phyloP scores from a whole-genome alignment of 2,797 vertebrate genomes.

The Melanotaenia trifasciata region DNA sequence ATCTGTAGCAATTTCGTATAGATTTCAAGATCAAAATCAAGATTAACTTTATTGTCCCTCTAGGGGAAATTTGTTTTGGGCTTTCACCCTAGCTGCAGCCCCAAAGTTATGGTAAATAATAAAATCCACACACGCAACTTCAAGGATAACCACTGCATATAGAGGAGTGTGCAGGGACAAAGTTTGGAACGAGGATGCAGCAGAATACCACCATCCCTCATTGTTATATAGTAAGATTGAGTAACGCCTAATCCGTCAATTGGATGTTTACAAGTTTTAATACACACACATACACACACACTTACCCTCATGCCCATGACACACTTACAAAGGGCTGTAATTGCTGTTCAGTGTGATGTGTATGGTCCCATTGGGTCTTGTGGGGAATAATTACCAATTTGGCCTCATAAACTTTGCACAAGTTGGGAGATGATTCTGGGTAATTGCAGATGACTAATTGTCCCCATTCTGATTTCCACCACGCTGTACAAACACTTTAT shows the following conservation, averaged over 20 bases:
- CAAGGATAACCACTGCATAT: constrained; percentile 13
- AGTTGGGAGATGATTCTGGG: constrained; percentile 67
- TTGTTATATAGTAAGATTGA: constrained; percentile 37
- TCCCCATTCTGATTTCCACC: constrained; percentile 66
- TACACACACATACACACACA: constrained; percentile 39
- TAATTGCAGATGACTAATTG: constrained; percentile 67
- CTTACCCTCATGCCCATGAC: not conserved
- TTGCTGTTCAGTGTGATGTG: constrained; percentile 73
- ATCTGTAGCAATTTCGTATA: not conserved
- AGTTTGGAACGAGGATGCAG: not conserved
- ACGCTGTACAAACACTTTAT: constrained; percentile 62
- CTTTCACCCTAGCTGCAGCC: too few species aligned
- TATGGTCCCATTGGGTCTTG: constrained; percentile 68
- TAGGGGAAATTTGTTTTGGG: not conserved
- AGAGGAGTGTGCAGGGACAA: constrained; percentile 35
- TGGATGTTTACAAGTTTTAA: constrained; percentile 24
- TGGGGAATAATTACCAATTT: constrained; percentile 77
- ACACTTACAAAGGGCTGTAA: constrained; percentile 51
- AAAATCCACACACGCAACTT: not conserved
- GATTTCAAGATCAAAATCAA: too few species aligned
- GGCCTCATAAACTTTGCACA: constrained; percentile 67
- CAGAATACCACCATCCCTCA: constrained; percentile 30
- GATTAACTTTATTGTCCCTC: too few species aligned
- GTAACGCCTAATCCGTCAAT: constrained; percentile 33
- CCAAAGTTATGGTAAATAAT: not conserved